These are phyloP conservation scores for Lochmaea capreae DNA, from an alignment of 2,888 invertebrate species.

Conservation along the genomic window DNA sequence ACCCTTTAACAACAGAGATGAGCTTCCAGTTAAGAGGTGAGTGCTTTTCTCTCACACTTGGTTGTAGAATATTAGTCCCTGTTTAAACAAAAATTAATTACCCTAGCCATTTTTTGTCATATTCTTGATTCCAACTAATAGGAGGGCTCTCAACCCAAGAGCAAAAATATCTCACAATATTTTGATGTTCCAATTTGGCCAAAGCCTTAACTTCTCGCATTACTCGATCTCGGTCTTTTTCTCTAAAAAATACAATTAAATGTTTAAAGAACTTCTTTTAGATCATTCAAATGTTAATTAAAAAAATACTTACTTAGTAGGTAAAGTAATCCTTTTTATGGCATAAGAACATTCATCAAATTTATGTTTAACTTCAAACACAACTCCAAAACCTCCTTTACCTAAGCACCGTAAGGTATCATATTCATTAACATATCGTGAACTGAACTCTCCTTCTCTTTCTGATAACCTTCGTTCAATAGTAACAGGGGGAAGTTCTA, in stretches of 20 bases:
- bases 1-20: too few species aligned
- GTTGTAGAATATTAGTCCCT: neutral
- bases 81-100: constrained; percentile 38
- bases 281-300: neutral
- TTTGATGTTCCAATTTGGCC: constrained; percentile 93
- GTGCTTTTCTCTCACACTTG: too few species aligned
- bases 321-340: constrained; percentile 91
- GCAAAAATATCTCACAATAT: constrained; percentile 96
- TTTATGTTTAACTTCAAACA: constrained; percentile 94
- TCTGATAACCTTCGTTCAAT: constrained; percentile 52
- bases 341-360: constrained; percentile 96
- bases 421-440: constrained; percentile 87
- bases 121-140: constrained; percentile 84
- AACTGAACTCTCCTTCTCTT: constrained; percentile 64
- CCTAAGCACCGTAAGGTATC: constrained; percentile 84
- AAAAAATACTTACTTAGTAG: constrained; percentile 71
- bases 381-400: constrained; percentile 95
- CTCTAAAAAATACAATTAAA: constrained; percentile 50
- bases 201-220: constrained; percentile 94
- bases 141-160: constrained; percentile 97
- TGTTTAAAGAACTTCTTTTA: neutral
- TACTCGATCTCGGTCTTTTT: constrained; percentile 86
- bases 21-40: too few species aligned
- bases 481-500: constrained; percentile 40
- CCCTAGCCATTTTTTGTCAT: constrained; percentile 74